Conservation (phyloP, 1,140 invertebrate species). For the Laupala kohalensis region DNA sequence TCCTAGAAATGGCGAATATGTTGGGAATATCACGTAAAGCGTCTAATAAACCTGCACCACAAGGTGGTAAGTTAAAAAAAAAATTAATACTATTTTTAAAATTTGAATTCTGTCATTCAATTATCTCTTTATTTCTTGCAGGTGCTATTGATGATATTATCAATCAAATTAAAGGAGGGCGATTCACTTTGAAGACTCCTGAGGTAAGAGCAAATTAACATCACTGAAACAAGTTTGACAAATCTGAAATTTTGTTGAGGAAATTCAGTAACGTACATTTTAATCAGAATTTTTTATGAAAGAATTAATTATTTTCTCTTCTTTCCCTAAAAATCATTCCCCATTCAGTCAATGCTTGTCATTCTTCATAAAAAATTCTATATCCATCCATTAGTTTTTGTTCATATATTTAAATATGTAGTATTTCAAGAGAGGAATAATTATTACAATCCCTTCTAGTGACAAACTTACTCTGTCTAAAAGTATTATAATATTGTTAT, state of each 20-base stretch:
- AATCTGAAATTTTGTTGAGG: neutral
- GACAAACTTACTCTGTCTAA: no score
- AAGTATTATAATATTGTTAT: no score
- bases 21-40: conserved; percentile 33
- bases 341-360: no score
- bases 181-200: conserved; percentile 50
- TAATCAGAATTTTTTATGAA: neutral
- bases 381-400: no score
- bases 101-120: neutral
- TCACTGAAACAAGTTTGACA: neutral
- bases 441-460: no score
- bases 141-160: conserved; percentile 57
- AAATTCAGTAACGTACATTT: neutral
- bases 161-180: conserved; percentile 60
- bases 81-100: neutral
- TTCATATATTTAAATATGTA: no score
- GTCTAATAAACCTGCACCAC: neutral
- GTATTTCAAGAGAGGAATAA: no score
- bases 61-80: neutral
- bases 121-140: conserved; percentile 20
- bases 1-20: conserved; percentile 43
- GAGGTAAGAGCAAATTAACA: conserved; percentile 31
- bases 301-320: no score
- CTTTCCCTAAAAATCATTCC: no score
- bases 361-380: no score